phyloP scores from a whole-genome alignment of 1,140 invertebrate species.

The Drosophila arawakana region DNA sequence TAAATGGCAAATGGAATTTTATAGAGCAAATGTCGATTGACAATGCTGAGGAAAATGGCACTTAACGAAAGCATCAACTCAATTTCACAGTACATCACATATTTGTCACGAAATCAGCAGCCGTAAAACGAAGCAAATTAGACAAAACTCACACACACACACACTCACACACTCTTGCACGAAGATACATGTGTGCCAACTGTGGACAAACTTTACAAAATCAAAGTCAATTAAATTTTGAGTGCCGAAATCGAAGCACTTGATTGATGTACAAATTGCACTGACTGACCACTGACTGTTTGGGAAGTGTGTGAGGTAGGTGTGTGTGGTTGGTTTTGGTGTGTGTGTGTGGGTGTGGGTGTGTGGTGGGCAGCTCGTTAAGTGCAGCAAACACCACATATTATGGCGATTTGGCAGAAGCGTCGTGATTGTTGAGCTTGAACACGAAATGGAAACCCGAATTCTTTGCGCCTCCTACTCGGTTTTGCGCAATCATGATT shows the following conservation, averaged over 20 bases:
- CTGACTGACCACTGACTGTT: slow-evolving; percentile 35
- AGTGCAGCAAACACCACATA: slow-evolving; percentile 75
- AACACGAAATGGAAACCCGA: slow-evolving; percentile 35
- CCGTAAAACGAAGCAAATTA: slow-evolving; percentile 59
- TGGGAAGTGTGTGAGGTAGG: slow-evolving; percentile 16
- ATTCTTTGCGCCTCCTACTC: slow-evolving; percentile 14
- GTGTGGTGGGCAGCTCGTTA: slow-evolving; percentile 54
- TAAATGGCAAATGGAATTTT: slow-evolving; percentile 35
- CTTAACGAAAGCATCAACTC: slow-evolving; percentile 20
- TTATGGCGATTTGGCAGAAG: slow-evolving; percentile 69
- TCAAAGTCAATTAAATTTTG: slow-evolving; percentile 78
- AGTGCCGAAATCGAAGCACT: slow-evolving; percentile 53
- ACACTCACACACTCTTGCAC: neutral
- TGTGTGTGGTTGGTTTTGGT: slow-evolving; percentile 1
- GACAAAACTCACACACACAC: slow-evolving; percentile 16
- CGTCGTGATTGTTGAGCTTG: slow-evolving; percentile 15
- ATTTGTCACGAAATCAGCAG: slow-evolving; percentile 65
- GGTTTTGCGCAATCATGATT: slow-evolving; percentile 46
- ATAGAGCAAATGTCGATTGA: slow-evolving; percentile 11
- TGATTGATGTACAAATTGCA: slow-evolving; percentile 74
- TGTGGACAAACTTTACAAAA: slow-evolving; percentile 50
- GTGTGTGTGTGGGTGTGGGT: slow-evolving; percentile 7
- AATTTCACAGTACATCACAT: slow-evolving; percentile 51
- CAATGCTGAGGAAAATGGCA: neutral
- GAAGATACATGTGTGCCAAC: neutral